Percentiles rank a stretch among this genome's conserved stretches.
Conservation (phyloP, 2,797 vertebrate genomes). For the Rhinoraja longicauda region DNA sequence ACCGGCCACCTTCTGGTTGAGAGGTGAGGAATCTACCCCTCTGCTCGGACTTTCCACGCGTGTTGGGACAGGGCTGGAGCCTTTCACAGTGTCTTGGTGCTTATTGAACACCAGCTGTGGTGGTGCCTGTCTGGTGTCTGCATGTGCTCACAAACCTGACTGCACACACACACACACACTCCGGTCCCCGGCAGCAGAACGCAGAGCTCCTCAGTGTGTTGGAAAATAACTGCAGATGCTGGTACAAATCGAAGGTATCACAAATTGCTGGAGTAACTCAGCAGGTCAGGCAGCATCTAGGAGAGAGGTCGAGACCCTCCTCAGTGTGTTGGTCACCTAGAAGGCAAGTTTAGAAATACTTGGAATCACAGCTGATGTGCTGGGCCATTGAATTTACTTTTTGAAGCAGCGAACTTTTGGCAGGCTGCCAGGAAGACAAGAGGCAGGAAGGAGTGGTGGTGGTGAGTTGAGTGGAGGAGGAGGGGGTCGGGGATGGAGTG, state of each 20-base stretch:
- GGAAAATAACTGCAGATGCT: too few relatives aligned
- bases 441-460: slow-evolving; percentile 39
- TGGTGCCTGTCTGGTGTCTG: not conserved
- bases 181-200: too few relatives aligned
- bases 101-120: not conserved
- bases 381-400: slow-evolving; percentile 42
- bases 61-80: not conserved
- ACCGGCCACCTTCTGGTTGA: not conserved
- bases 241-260: too few relatives aligned
- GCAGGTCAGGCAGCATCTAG: too few relatives aligned
- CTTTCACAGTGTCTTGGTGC: too few relatives aligned
- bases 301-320: too few relatives aligned
- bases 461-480: slow-evolving; percentile 33
- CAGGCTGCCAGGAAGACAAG: slow-evolving; percentile 46
- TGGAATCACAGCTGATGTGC: not conserved
- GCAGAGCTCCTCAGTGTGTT: not conserved
- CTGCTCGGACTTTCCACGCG: not conserved
- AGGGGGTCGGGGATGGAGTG: not conserved
- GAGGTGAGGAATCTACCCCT: not conserved
- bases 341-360: not conserved
- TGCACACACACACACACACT: not conserved
- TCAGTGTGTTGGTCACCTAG: not conserved
- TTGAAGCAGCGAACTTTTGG: slow-evolving; percentile 48
- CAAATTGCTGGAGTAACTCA: too few relatives aligned
- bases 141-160: not conserved